These are phyloP conservation scores for Kuschelorhynchus macadamiae DNA, from an alignment of 2,888 invertebrate species.

Conservation along the genomic window DNA sequence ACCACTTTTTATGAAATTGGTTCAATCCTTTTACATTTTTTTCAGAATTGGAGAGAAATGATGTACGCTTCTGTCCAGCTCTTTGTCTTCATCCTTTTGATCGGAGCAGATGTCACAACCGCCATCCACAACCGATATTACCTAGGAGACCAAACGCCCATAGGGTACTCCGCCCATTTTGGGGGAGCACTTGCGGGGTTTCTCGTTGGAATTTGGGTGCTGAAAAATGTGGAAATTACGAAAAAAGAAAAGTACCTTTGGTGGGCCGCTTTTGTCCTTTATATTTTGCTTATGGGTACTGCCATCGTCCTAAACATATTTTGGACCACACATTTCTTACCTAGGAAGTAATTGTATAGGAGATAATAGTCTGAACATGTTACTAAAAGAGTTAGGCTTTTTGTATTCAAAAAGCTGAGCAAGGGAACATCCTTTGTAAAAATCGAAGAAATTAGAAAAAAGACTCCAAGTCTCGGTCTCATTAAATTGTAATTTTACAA, in stretches of 20 bases:
- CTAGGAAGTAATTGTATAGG: not conserved
- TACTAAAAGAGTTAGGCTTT: not conserved
- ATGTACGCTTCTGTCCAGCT: constrained; percentile 86
- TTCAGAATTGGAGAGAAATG: constrained; percentile 90
- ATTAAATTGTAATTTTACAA: too few species aligned
- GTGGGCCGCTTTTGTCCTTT: constrained; percentile 81
- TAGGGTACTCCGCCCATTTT: constrained; percentile 94
- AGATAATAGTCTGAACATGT: not conserved
- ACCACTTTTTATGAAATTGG: too few species aligned
- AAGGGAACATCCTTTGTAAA: too few species aligned
- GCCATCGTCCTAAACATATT: constrained; percentile 56
- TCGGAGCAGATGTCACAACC: constrained; percentile 86
- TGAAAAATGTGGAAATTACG: constrained; percentile 75
- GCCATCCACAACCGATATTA: constrained; percentile 91
- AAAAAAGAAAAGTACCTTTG: constrained; percentile 75
- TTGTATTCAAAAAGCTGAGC: not conserved
- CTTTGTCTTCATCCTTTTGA: constrained; percentile 83
- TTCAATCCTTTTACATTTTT: too few species aligned
- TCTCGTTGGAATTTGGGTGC: constrained; percentile 75
- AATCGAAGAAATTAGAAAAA: too few species aligned
- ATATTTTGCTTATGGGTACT: constrained; percentile 79
- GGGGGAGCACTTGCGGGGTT: constrained; percentile 88
- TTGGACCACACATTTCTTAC: constrained; percentile 46
- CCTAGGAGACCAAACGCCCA: constrained; percentile 77
- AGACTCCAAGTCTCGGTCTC: too few species aligned